These are phyloP conservation scores for Brachypterus glaber DNA, from an alignment of 2,888 invertebrate species.

Conservation along the genomic window DNA sequence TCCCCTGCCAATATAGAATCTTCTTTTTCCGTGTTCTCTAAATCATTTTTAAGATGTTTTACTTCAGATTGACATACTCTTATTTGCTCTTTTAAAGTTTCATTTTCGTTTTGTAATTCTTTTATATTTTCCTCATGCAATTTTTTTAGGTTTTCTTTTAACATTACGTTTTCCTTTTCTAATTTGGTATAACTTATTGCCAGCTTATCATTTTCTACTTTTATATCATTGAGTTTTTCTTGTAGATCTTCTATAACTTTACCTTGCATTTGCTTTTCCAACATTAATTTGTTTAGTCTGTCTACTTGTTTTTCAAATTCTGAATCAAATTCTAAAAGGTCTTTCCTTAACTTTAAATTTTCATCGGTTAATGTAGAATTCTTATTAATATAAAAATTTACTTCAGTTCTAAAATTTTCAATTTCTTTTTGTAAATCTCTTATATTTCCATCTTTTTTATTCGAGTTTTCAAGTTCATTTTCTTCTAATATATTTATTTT, in stretches of 20 bases:
- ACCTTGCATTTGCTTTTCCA: no score
- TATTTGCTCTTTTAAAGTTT: constrained; percentile 15
- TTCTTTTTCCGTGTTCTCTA: constrained; percentile 18
- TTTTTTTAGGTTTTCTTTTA: no score
- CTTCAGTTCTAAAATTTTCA: constrained; percentile 17
- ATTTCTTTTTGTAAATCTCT: constrained; percentile 21
- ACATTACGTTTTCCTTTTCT: constrained; percentile 15
- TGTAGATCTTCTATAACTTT: no score
- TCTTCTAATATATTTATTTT: no score
- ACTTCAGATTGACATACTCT: constrained; percentile 3
- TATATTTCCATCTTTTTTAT: constrained; percentile 24
- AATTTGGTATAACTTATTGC: constrained; percentile 13
- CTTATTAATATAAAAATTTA: constrained; percentile 13
- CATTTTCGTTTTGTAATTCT: constrained; percentile 1
- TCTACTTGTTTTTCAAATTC: no score
- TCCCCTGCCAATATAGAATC: constrained; percentile 12
- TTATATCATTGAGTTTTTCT: no score
- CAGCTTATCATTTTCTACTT: no score
- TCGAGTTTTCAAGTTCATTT: no score
- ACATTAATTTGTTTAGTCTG: no score
- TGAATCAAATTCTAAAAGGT: no score
- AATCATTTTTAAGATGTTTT: constrained; percentile 1
- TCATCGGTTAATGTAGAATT: constrained; percentile 23
- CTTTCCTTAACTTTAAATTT: constrained; percentile 25
- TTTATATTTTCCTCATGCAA: no score